Base-by-base conservation (phyloP, 1,140 invertebrate species). In the Drosophila ironensis region DNA sequence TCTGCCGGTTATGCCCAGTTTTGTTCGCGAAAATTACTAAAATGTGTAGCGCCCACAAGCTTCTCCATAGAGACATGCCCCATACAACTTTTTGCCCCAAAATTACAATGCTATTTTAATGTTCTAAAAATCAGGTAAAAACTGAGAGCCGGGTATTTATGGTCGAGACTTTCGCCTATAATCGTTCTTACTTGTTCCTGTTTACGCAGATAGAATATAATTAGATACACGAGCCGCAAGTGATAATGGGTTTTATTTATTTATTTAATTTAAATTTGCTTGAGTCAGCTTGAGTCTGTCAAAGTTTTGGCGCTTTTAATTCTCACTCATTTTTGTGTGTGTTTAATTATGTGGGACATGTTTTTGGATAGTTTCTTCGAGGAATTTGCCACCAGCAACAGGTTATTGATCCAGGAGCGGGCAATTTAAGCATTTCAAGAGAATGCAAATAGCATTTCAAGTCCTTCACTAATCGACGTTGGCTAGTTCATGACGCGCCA, bases 231-330 rank as follows among this genome's bases (percentile, higher is more conserved):
- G 75, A 86, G 81, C 81, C 61, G 33, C 46, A 87, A 72, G 72
- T 80, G 81, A 86, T 86, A 86, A 87, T 86, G 63, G 59, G 72
- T 68, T 86, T 80, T 84, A 86, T 84, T 84, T 84, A 78, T 86
- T 84, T 78, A 84, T 67, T 54, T 66, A 84, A 84, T 77, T 67
- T 66, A 35, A 64, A 42, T n/a, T 12, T 35, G 46, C 24, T n/a
- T 12, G 4, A 14, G 19, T 6, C 19, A 24, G 4, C 17, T n/a
- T 3, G 12, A 11, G 11, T 3, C 20, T 3, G 20, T 5, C 20
- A 5, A 5, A 22, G 20, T 14, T 17, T 14, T 30, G 22, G 19
- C 24, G 5, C 33, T n/a, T 16, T 37, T 0, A 11, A 2, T 14
- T 16, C 7, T 24, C 46, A 22, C 19, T 19, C 22, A 3, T 44